These are phyloP conservation scores for Callospermophilus lateralis DNA, from an alignment of 2,113 vertebrate genomes.

Conservation along the genomic window DNA sequence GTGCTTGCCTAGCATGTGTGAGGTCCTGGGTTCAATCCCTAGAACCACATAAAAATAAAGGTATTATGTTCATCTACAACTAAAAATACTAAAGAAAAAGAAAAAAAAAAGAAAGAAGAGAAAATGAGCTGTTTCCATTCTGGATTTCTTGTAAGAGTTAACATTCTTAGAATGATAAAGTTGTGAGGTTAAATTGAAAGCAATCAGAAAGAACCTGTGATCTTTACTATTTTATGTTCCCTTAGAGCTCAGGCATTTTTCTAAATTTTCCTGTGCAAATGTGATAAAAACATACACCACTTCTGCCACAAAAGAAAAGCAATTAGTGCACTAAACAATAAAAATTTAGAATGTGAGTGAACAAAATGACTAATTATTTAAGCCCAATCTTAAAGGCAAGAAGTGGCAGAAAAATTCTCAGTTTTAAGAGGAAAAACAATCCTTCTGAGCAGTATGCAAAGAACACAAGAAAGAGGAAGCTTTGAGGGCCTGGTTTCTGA, in stretches of 20 bases:
- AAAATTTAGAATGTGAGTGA: constrained; percentile 45
- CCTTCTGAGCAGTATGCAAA: not conserved
- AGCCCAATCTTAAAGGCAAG: constrained; percentile 40
- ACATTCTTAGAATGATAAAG: not conserved
- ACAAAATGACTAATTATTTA: constrained; percentile 70
- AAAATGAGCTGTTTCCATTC: not conserved
- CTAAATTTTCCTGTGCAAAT: constrained; percentile 12
- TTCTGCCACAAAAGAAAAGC: constrained; percentile 65
- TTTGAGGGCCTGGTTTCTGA: not conserved
- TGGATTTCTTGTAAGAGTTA: not conserved
- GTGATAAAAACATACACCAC: constrained; percentile 56
- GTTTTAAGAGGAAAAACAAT: constrained; percentile 40
- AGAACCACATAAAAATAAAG: too few relatives aligned
- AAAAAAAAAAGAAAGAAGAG: too few relatives aligned
- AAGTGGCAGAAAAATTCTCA: constrained; percentile 61
- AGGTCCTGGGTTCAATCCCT: too few relatives aligned
- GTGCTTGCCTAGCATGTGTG: too few relatives aligned
- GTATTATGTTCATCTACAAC: too few relatives aligned
- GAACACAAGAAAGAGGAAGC: not conserved
- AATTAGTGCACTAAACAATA: not conserved
- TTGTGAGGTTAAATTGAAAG: not conserved
- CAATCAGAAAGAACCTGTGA: not conserved
- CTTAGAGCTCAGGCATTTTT: not conserved
- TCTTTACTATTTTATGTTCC: not conserved
- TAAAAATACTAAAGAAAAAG: too few relatives aligned